Evolutionary conservation across 2,888 invertebrate genomes (phyloP).

Genomic region (Chrysina gloriosa): DNA sequence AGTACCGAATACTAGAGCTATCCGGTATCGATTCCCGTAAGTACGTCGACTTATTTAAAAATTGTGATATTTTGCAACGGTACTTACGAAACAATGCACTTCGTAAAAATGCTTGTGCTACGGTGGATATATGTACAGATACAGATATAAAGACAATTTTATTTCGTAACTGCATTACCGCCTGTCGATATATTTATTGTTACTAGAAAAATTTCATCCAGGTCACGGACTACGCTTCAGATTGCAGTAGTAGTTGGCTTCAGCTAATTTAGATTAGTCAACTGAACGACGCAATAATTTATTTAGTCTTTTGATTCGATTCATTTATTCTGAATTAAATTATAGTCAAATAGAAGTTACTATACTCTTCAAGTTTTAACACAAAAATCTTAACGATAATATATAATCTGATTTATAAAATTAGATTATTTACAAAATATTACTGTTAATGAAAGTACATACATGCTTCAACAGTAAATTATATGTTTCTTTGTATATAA

Average conservation of each 20-base stretch:
- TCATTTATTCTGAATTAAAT: background rate
- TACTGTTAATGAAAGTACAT: too few species aligned
- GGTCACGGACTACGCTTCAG: conserved; percentile 14
- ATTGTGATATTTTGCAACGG: conserved; percentile 23
- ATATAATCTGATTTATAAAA: too few species aligned
- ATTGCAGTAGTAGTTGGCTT: background rate
- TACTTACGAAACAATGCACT: conserved; percentile 12
- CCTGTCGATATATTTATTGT: background rate
- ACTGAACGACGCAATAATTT: background rate
- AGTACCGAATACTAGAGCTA: background rate
- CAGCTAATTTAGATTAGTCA: background rate
- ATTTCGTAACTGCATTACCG: conserved; percentile 4
- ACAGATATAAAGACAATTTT: conserved; percentile 5
- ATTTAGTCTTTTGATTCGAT: background rate
- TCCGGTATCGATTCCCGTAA: background rate
- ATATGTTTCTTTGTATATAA: too few species aligned
- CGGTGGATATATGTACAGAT: conserved; percentile 3
- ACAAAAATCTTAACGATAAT: too few species aligned
- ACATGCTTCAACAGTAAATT: too few species aligned
- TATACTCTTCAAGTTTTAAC: too few species aligned
- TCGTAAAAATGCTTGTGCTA: conserved; percentile 1
- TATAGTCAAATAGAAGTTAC: too few species aligned
- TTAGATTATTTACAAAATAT: too few species aligned
- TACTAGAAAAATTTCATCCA: conserved; percentile 15
- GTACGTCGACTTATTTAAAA: background rate